Conservation (phyloP, 2,113 vertebrate genomes). For the Rhinolophus sinicus region DNA sequence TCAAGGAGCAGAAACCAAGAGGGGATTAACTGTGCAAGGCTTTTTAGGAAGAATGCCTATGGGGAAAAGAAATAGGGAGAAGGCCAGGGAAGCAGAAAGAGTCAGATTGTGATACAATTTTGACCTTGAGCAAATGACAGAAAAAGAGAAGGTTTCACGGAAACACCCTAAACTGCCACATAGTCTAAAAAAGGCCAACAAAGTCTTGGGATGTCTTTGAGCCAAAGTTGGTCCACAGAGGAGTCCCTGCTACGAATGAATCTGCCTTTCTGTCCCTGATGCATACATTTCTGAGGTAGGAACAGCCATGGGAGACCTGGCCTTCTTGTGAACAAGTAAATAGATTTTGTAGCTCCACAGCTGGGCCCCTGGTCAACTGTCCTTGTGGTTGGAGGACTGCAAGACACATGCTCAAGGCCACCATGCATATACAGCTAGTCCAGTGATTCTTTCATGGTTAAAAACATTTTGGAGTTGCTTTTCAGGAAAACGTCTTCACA, state of each 20-base stretch:
- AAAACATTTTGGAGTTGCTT: background rate
- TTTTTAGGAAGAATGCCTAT: background rate
- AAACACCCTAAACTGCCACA: background rate
- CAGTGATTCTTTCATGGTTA: background rate
- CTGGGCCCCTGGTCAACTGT: fast-evolving
- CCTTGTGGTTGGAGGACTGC: fast-evolving
- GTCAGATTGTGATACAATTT: background rate
- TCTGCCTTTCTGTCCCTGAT: background rate
- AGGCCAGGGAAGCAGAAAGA: background rate
- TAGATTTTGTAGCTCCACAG: background rate
- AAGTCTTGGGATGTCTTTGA: background rate
- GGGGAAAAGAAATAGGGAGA: background rate
- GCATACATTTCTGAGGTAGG: background rate
- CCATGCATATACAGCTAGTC: fast-evolving
- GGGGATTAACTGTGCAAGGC: background rate
- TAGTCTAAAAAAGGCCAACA: background rate
- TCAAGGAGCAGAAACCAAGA: background rate
- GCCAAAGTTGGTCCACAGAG: background rate
- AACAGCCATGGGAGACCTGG: background rate
- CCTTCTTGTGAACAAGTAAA: background rate
- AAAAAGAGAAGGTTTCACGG: background rate
- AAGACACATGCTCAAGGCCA: background rate
- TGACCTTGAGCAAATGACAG: background rate
- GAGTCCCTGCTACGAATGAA: too few species aligned
- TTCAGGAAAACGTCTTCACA: background rate